Evolutionary conservation across 2,888 invertebrate species (phyloP).

Genomic region (Hedychridium roseum): DNA sequence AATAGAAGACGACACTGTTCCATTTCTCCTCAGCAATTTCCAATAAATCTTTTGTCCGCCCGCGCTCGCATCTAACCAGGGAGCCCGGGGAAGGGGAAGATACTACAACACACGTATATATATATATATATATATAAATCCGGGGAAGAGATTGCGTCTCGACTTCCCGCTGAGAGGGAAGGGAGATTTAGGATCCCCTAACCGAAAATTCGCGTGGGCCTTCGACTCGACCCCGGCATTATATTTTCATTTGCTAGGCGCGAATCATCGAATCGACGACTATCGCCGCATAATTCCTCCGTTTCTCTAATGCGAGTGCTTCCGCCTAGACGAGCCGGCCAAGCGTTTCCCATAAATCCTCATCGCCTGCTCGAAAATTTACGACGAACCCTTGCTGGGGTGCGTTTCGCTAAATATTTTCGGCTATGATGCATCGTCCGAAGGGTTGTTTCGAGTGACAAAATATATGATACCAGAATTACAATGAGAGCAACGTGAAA

Average conservation of each 20-base stretch:
- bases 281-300: slow-evolving; percentile 24
- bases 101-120: too few relatives aligned
- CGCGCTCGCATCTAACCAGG: slow-evolving; percentile 34
- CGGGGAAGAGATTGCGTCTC: slow-evolving; percentile 56
- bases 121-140: too few relatives aligned
- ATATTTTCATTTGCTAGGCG: slow-evolving; percentile 51
- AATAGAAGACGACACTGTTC: slow-evolving; percentile 45
- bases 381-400: too few relatives aligned
- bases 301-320: too few relatives aligned
- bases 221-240: slow-evolving; percentile 37
- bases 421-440: too few relatives aligned
- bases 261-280: slow-evolving; percentile 21
- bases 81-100: neutral
- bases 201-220: slow-evolving; percentile 49
- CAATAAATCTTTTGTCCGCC: slow-evolving; percentile 58
- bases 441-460: too few relatives aligned
- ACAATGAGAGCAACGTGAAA: too few relatives aligned
- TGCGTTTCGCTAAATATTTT: too few relatives aligned
- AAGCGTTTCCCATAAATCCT: too few relatives aligned
- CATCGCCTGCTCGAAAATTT: too few relatives aligned
- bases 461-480: too few relatives aligned
- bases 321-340: too few relatives aligned
- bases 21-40: slow-evolving; percentile 57
- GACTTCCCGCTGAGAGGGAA: slow-evolving; percentile 57
- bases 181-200: slow-evolving; percentile 52